Evolutionary conservation across 2,113 vertebrate genomes (phyloP).

Genomic region (Scalopus aquaticus): DNA sequence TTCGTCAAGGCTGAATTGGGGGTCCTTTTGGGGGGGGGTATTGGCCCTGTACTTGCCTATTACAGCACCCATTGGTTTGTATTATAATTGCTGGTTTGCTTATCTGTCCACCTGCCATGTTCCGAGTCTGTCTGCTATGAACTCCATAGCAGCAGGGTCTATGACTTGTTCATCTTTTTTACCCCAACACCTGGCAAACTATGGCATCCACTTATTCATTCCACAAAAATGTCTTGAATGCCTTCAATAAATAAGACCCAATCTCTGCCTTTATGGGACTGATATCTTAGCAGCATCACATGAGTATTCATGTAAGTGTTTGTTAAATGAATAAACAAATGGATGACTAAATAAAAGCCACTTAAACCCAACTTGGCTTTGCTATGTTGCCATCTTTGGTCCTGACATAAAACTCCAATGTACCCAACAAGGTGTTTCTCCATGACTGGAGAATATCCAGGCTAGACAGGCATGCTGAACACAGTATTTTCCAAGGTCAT

Average conservation of each 20-base stretch:
- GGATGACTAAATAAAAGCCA: neutral
- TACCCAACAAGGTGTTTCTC: neutral
- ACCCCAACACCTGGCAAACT: neutral
- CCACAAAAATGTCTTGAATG: neutral
- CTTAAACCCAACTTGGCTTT: neutral
- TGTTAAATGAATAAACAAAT: neutral
- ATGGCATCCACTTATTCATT: neutral
- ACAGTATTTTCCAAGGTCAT: neutral
- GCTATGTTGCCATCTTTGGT: constrained; percentile 4
- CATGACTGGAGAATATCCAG: neutral
- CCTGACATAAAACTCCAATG: neutral
- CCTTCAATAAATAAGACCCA: neutral
- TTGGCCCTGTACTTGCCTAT: neutral
- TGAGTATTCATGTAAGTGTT: neutral
- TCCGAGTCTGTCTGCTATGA: neutral
- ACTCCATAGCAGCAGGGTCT: neutral
- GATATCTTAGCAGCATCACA: neutral
- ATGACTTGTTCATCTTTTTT: neutral
- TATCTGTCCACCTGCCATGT: neutral
- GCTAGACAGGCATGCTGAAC: neutral
- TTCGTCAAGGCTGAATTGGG: neutral
- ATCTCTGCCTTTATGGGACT: neutral
- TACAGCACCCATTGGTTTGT: neutral
- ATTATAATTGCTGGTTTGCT: neutral
- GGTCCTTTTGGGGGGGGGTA: neutral